Conservation (phyloP, 2,888 invertebrate genomes). For the Coremacera marginata region DNA sequence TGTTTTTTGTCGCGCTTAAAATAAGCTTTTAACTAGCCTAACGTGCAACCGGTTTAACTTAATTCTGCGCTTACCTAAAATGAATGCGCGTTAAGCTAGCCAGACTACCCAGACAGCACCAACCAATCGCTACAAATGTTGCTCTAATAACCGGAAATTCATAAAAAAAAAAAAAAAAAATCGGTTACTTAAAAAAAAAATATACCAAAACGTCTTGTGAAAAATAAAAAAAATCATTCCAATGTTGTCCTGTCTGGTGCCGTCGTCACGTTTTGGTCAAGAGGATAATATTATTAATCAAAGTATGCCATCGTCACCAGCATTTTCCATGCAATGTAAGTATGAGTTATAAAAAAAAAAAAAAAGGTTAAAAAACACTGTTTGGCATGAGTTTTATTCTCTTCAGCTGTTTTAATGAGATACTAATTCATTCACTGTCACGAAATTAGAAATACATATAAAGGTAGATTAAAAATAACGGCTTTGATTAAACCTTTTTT, state of each 20-base stretch:
- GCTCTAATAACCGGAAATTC: background rate
- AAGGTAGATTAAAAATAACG: too few species aligned
- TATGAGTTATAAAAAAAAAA: conserved; percentile 24
- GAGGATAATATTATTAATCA: conserved; percentile 68
- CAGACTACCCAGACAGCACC: background rate
- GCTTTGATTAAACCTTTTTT: too few species aligned
- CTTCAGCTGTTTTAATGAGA: too few species aligned
- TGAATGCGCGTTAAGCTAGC: background rate
- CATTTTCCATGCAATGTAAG: conserved; percentile 70
- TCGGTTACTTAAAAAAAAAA: background rate
- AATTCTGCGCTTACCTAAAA: background rate
- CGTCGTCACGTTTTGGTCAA: conserved; percentile 70
- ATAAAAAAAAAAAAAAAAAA: background rate
- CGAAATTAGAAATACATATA: too few species aligned
- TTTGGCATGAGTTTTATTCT: too few species aligned
- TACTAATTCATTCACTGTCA: too few species aligned
- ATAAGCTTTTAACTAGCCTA: background rate
- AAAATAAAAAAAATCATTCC: conserved; percentile 62
- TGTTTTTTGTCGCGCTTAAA: background rate
- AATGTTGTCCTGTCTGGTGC: conserved; percentile 71
- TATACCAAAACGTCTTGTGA: background rate
- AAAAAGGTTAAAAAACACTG: too few species aligned
- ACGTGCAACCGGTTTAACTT: background rate
- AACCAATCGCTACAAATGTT: background rate
- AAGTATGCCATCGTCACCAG: conserved; percentile 70